phyloP scores from a whole-genome alignment of 2,797 vertebrate species.

The Crax fasciolata region DNA sequence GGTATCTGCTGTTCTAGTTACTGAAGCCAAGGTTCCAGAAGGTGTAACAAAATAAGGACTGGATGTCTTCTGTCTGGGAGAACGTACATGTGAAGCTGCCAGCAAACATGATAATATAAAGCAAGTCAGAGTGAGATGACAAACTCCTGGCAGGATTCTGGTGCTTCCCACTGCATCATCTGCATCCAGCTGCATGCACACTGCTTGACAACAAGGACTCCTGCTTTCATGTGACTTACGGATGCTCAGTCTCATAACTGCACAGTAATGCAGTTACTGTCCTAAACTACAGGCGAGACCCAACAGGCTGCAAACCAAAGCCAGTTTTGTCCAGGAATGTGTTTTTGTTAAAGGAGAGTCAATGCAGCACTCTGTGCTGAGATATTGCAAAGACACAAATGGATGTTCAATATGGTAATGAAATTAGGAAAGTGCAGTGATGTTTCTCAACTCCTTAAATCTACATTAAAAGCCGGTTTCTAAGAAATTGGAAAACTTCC shows the following conservation, averaged over 20 bases:
- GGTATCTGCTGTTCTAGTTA: neutral
- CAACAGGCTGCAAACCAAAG: neutral
- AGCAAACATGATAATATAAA: neutral
- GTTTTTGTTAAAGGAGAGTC: neutral
- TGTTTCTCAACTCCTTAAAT: neutral
- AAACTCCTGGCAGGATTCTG: neutral
- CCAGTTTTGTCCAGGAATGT: neutral
- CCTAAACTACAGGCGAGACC: neutral
- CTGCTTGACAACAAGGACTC: neutral
- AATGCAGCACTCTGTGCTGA: neutral
- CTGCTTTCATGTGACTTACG: neutral
- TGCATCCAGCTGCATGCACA: no score
- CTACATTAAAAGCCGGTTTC: neutral
- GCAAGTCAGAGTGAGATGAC: neutral
- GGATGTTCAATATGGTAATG: neutral
- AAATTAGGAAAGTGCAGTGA: neutral
- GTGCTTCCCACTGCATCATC: neutral
- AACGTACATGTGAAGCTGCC: neutral
- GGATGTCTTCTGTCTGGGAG: neutral
- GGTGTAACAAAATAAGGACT: neutral
- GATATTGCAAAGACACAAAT: neutral
- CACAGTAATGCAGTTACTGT: neutral
- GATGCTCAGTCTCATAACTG: neutral
- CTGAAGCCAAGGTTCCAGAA: neutral
- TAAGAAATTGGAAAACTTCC: neutral